phyloP scores from a whole-genome alignment of 1,140 invertebrate species.

The Euura saliciscinereae region DNA sequence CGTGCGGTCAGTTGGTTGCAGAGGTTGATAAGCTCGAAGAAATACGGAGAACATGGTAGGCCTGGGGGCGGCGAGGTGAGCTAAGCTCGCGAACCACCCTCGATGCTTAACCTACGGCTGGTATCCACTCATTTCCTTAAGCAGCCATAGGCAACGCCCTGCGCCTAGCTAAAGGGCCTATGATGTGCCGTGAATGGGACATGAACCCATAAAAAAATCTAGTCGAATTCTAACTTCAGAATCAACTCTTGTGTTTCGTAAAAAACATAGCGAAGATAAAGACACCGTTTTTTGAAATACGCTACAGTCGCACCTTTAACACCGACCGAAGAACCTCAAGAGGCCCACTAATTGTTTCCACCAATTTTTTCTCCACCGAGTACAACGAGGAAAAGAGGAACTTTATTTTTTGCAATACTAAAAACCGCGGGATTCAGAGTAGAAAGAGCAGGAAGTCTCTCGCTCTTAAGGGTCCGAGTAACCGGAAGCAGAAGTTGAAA shows the following conservation, averaged over 20 bases:
- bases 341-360: no score
- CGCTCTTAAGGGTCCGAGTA: no score
- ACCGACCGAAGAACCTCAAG: no score
- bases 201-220: conserved; percentile 64
- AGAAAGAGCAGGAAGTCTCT: no score
- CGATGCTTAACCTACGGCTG: conserved; percentile 85
- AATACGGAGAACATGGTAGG: conserved; percentile 38
- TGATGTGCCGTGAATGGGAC: conserved; percentile 79
- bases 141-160: conserved; percentile 74
- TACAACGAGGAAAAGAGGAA: not conserved
- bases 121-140: conserved; percentile 86
- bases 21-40: not conserved
- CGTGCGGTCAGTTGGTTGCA: not conserved
- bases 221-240: conserved; percentile 24
- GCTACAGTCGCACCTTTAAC: no score
- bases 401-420: not conserved
- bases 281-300: no score
- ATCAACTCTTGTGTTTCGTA: not conserved
- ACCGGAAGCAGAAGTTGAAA: no score
- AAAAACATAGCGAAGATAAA: conserved; percentile 1
- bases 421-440: not conserved
- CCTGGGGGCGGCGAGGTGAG: conserved; percentile 48
- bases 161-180: conserved; percentile 50
- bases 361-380: no score
- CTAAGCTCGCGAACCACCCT: conserved; percentile 44